phyloP scores from a whole-genome alignment of 1,140 invertebrate species.

The Sitophilus oryzae region DNA sequence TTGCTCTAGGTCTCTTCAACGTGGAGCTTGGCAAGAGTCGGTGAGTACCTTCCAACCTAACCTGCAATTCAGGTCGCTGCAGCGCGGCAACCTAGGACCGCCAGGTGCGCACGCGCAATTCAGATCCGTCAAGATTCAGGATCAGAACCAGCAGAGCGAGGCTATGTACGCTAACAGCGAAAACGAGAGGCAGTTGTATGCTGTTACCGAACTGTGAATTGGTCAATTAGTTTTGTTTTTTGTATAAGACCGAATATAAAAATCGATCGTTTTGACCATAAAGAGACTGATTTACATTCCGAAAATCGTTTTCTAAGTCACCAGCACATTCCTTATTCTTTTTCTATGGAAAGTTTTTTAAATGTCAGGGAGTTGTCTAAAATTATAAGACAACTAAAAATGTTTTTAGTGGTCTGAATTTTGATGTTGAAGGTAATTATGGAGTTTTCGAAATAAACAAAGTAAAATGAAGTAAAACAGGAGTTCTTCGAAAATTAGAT shows the following conservation, averaged over 20 bases:
- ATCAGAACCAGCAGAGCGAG: constrained; percentile 36
- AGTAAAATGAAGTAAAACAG: no score
- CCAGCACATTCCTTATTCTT: neutral
- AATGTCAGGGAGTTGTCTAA: no score
- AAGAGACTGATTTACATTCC: neutral
- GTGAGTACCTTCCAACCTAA: constrained; percentile 34
- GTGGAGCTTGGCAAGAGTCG: constrained; percentile 44
- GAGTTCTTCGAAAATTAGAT: no score
- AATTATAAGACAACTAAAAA: no score
- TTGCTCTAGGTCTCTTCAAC: constrained; percentile 38
- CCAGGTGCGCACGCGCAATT: constrained; percentile 38
- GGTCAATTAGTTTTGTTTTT: neutral
- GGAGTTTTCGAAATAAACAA: no score
- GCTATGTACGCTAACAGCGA: constrained; percentile 40
- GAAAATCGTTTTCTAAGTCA: neutral
- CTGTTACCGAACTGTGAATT: constrained; percentile 43
- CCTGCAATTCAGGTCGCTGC: constrained; percentile 40
- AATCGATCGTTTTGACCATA: neutral
- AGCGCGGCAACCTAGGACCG: constrained; percentile 30
- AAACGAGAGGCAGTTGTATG: constrained; percentile 42
- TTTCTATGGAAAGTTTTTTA: no score
- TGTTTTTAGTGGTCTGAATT: no score
- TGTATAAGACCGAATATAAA: neutral
- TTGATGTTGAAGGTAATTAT: no score
- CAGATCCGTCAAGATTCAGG: constrained; percentile 41